Evolutionary conservation across 2,888 invertebrate genomes (phyloP), one percentile per base, ranked within the genome.

Genomic region (Agrenia bidenticulata): DNA sequence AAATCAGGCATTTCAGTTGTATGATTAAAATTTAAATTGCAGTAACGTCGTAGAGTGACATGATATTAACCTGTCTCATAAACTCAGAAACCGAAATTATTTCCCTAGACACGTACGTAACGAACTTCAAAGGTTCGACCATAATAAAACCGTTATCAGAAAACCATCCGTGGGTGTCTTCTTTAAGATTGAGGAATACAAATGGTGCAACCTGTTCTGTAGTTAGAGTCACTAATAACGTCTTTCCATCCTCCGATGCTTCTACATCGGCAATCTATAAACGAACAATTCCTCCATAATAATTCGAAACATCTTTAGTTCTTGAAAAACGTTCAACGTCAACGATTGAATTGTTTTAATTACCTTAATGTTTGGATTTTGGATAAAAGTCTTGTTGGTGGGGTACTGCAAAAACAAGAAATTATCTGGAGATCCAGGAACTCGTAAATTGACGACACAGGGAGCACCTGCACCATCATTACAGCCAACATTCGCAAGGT

Each of bases 111-210:
- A 53, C 61, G 63, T 72, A 81, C 24, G 64, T 66, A 26, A 81
- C 65, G 2, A 32, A 73, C 61, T 78, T 79, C n/a, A 65, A 69
- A 15, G 77, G 69, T 19, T 77, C 70, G 2, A 80, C 77, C 83
- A 77, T 77, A 5, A 80, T 68, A 70, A 92, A 87, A 0, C 92
- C 92, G 79, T 93, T 92, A 73, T 89, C 87, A 1, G 87, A 86
- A 79, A 92, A 92, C 64, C 80, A 81, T 1, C 92, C 92, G 77
- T 78, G 45, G 82, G 78, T 57, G 2, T 79, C 78, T 1, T 84
- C 78, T 70, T 88, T 87, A 23, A 89, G 78, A 88, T 88, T 77
- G 0, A 79, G 66, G 72, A 76, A 89, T 1, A 89, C 84, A 79
- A 89, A 90, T 7, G 87, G 80, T 0, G 88, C 85, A 39, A 88